Base-by-base conservation (phyloP, 2,113 vertebrate genomes). In the Nothoprocta perdicaria region DNA sequence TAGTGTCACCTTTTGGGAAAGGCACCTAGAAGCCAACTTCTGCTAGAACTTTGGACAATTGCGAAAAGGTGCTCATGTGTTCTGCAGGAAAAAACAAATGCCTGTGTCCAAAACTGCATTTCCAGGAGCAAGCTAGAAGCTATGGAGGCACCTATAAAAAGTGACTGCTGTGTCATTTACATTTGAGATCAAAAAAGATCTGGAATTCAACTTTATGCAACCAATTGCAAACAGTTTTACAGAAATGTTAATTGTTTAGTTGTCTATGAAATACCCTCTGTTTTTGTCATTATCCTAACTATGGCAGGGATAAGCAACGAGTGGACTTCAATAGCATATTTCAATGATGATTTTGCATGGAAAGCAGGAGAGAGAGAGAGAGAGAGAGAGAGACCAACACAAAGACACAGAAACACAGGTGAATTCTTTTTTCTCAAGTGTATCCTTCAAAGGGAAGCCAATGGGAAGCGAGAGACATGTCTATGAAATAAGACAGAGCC, bases 371-470 rank as follows among this genome's bases (percentile, higher is more conserved):
- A 93, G 91, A 96, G 46, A 48, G 53, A 96, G 84, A 93, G 91
- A 96, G 46, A 48, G 21, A 48, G 3, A 96, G 95, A 94, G 79
- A 96, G 89, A 93, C 93, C 93, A 88, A 96, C 94, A 95, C 87
- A 96, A 93, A 96, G 86, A 96, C 93, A 95, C 75, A 90, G 87
- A 96, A 94, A 91, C 94, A 95, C 92, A 94, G 93, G 93, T 90
- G 93, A 95, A 84, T 96, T 93, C 80, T 95, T 96, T 96, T 94
- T 96, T 94, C 93, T 93, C 18, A 86, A 96, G 78, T 92, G 89
- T 93, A 88, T 94, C 86, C 88, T 93, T 93, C 77, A 53, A 94
- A 84, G 92, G 90, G 80, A 83, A 90, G 55, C 41, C 29, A 82
- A 84, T 66, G 78, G 63, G 55, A 90, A 85, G 46, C 12, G 62